Percentiles rank a stretch among this genome's conserved stretches.
Evolutionary conservation across 1,140 invertebrate genomes (phyloP).

Genomic region (Lordiphosa clarofinis): DNA sequence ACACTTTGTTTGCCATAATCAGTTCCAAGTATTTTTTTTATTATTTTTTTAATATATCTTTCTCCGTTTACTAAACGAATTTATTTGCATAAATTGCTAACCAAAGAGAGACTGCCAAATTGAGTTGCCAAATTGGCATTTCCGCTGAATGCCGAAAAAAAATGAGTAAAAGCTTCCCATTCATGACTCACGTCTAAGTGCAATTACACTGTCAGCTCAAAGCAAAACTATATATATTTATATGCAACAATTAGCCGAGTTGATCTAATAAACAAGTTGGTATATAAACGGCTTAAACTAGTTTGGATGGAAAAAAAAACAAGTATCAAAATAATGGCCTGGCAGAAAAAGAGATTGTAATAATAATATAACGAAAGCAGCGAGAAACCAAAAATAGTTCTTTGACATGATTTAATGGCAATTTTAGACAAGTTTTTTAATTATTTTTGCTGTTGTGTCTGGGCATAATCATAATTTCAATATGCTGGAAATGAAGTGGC

Average conservation of each 20-base stretch:
- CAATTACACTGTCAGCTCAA: slow-evolving; percentile 25
- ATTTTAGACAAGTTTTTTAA: slow-evolving; percentile 78
- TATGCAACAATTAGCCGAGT: slow-evolving; percentile 46
- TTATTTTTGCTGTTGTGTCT: slow-evolving; percentile 43
- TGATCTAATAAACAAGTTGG: slow-evolving; percentile 47
- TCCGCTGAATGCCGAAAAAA: slow-evolving; percentile 29
- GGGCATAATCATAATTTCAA: slow-evolving; percentile 3
- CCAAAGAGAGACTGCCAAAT: slow-evolving; percentile 17
- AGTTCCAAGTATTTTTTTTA: slow-evolving; percentile 21
- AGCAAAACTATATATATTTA: slow-evolving; percentile 10
- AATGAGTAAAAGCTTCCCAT: slow-evolving; percentile 29
- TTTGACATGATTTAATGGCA: slow-evolving; percentile 76
- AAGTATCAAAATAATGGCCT: slow-evolving; percentile 66
- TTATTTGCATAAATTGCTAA: slow-evolving; percentile 9
- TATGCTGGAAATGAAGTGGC: slow-evolving; percentile 64
- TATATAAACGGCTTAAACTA: slow-evolving; percentile 50
- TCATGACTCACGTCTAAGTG: slow-evolving; percentile 38
- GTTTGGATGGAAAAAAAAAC: slow-evolving; percentile 45
- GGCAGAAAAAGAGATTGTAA: slow-evolving; percentile 64
- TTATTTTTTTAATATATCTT: neutral
- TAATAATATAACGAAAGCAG: slow-evolving; percentile 44
- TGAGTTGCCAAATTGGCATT: slow-evolving; percentile 46
- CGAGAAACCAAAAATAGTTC: slow-evolving; percentile 27
- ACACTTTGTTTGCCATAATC: slow-evolving; percentile 23
- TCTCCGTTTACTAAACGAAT: neutral